These are phyloP conservation scores for Darevskia nairensis DNA, from an alignment of 2,797 vertebrate species.

Conservation along the genomic window DNA sequence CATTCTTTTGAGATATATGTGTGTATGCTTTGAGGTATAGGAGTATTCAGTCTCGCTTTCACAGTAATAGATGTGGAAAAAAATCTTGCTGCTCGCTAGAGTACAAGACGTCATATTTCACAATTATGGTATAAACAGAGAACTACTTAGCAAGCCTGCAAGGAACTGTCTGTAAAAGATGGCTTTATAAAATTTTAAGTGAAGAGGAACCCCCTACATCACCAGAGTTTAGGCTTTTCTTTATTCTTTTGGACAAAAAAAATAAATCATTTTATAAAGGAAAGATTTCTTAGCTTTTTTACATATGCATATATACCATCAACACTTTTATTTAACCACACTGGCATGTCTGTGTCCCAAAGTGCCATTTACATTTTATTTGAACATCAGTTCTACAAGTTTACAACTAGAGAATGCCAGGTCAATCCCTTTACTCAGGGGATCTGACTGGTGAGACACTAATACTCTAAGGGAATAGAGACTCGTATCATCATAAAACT, in stretches of 20 bases:
- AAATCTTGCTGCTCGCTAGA: constrained; percentile 52
- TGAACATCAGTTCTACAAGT: no score
- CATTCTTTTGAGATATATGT: constrained; percentile 58
- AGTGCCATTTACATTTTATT: background rate
- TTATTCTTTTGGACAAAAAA: no score
- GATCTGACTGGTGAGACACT: no score
- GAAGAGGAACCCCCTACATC: background rate
- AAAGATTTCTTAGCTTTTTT: background rate
- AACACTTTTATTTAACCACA: background rate
- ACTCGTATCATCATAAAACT: no score
- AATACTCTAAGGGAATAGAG: no score
- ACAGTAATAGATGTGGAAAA: constrained; percentile 43
- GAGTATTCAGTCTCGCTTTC: constrained; percentile 54
- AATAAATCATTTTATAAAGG: no score
- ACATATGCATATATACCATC: background rate
- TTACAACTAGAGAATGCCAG: no score
- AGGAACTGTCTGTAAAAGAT: constrained; percentile 12
- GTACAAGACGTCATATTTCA: constrained; percentile 42
- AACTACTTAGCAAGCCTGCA: background rate
- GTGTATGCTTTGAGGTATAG: constrained; percentile 53
- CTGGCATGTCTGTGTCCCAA: background rate
- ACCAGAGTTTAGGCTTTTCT: constrained; percentile 3
- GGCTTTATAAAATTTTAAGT: constrained; percentile 25
- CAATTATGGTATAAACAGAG: constrained; percentile 53
- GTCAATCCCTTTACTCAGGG: no score